Evolutionary conservation across 1,140 invertebrate genomes (phyloP).

Genomic region (Drosophila lacertosa): DNA sequence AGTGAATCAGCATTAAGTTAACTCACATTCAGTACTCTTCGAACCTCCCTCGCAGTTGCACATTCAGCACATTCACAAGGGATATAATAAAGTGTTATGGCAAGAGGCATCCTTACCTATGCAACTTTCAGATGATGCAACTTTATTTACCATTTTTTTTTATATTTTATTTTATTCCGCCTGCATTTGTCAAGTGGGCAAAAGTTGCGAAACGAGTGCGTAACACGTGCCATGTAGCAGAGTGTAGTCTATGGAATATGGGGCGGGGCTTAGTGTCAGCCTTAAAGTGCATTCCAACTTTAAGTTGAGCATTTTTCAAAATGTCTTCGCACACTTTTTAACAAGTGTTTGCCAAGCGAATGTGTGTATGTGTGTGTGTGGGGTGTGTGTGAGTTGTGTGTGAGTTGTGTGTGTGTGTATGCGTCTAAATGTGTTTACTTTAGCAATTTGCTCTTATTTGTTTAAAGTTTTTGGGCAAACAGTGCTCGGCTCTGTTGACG

Average conservation of each 20-base stretch:
- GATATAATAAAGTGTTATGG: not conserved
- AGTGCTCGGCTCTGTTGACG: slow-evolving; percentile 54
- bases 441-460: slow-evolving; percentile 80
- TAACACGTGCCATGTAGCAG: slow-evolving; percentile 72
- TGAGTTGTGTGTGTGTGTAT: slow-evolving; percentile 40
- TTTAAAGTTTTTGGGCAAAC: slow-evolving; percentile 77
- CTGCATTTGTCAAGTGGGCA: slow-evolving; percentile 62
- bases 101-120: slow-evolving; percentile 22
- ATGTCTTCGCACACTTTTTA: slow-evolving; percentile 55
- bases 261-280: slow-evolving; percentile 47
- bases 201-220: slow-evolving; percentile 60
- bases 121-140: slow-evolving; percentile 38
- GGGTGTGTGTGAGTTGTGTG: too few relatives aligned
- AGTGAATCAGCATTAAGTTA: too few relatives aligned
- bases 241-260: slow-evolving; percentile 52
- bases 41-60: slow-evolving; percentile 34
- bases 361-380: slow-evolving; percentile 1
- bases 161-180: not conserved
- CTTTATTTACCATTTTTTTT: too few relatives aligned
- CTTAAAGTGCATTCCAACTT: slow-evolving; percentile 61
- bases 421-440: slow-evolving; percentile 76
- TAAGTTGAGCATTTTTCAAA: slow-evolving; percentile 74
- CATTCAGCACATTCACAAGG: not conserved
- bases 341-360: slow-evolving; percentile 23
- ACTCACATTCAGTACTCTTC: too few relatives aligned